Conservation (phyloP, 2,113 vertebrate genomes). For the Microcebus lehilahytsara region DNA sequence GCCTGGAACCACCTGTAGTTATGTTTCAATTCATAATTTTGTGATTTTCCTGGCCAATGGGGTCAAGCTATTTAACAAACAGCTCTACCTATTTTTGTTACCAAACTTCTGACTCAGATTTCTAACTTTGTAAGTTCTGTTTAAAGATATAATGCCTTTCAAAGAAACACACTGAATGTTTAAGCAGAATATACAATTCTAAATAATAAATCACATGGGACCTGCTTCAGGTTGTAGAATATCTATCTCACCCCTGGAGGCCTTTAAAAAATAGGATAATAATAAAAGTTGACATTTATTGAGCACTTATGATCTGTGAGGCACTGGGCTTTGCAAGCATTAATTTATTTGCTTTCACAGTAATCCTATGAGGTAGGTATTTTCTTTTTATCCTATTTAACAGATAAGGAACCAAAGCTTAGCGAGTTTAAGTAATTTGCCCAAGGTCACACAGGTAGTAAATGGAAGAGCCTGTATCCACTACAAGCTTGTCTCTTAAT, state of each 20-base stretch:
- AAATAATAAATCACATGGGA: slow-evolving; percentile 53
- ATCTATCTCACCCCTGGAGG: slow-evolving; percentile 51
- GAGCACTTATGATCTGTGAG: slow-evolving; percentile 71
- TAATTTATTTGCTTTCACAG: slow-evolving; percentile 71
- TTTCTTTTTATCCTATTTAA: slow-evolving; percentile 64
- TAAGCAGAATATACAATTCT: slow-evolving; percentile 36
- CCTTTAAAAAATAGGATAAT: slow-evolving; percentile 70
- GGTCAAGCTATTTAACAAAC: not conserved
- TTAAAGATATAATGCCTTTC: slow-evolving; percentile 51
- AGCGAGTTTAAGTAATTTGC: slow-evolving; percentile 69
- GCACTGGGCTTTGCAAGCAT: slow-evolving; percentile 58
- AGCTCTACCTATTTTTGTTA: not conserved
- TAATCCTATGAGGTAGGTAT: slow-evolving; percentile 55
- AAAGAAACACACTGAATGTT: slow-evolving; percentile 47
- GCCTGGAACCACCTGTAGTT: not conserved
- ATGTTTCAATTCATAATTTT: slow-evolving; percentile 21
- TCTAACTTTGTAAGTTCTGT: slow-evolving; percentile 13
- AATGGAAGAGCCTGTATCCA: slow-evolving; percentile 44
- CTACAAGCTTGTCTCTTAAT: slow-evolving; percentile 40
- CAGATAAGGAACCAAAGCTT: slow-evolving; percentile 70
- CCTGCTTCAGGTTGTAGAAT: slow-evolving; percentile 26
- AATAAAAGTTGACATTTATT: slow-evolving; percentile 71
- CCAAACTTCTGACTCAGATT: slow-evolving; percentile 7
- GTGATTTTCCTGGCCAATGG: not conserved
- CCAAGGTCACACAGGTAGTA: slow-evolving; percentile 67